Evolutionary conservation across 2,113 vertebrate genomes (phyloP), one percentile per base, ranked within the genome.

Genomic region (Callospermophilus lateralis): DNA sequence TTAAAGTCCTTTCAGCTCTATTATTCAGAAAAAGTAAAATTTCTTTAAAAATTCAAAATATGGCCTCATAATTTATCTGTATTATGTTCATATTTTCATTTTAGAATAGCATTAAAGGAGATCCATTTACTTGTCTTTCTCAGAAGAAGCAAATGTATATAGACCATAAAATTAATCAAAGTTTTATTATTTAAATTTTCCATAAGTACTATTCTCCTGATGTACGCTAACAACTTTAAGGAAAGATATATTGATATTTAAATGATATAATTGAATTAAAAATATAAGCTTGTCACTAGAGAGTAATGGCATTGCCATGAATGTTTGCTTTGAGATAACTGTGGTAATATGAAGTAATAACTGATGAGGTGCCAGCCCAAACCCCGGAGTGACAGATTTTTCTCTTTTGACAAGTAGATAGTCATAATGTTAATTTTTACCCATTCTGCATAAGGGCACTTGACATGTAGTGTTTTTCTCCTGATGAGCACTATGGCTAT

Each of bases 171-270:
- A 10, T 61, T 77, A 91, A 93, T 79, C 7, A 26, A 94, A 83
- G 61, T 96, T 79, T 2, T 89, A 65, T 73, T 84, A 48, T 32
- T 74, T 48, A 73, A 90, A 16, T 48, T n/a, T 91, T 94, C 76
- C 6, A 68, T 84, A 88, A 4, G 1, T n/a, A 37, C 5, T 45
- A 65, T 6, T 8, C 9, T 76, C 19, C 28, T 74, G 11, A 78
- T 76, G 61, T 42, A 1, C 9, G 37, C 53, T 81, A 84, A 67
- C 2, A 84, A 65, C 32, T 42, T 55, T 24, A 91, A 72, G 15
- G 77, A 95, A 58, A 8, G 4, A 61, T 89, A 58, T 42, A 16
- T 12, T 79, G 28, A 92, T 3, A 92, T 19, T 89, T 8, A 93
- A 91, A 84, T 93, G 48, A 72, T 45, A 70, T 11, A 65, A 4